A percentile compares a stretch with the other conserved stretches of the same genome.
These are phyloP conservation scores for Dicyrtoma fusca DNA, from an alignment of 2,888 invertebrate genomes.

Conservation along the genomic window DNA sequence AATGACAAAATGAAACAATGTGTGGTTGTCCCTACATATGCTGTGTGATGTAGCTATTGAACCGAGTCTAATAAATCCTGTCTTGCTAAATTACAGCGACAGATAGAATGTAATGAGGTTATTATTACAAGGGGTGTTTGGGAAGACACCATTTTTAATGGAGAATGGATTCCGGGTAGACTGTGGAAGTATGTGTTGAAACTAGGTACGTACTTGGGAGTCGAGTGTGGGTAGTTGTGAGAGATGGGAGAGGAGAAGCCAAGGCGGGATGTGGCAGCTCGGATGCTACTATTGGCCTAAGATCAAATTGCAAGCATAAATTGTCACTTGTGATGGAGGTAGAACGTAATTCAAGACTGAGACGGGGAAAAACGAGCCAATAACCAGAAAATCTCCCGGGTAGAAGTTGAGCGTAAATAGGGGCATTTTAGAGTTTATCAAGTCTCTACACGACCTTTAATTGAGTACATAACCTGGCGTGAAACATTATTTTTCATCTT, in stretches of 20 bases:
- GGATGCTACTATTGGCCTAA: conserved; percentile 11
- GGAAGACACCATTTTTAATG: too few species aligned
- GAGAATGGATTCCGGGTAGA: too few species aligned
- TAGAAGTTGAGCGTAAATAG: conserved; percentile 21
- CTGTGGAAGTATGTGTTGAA: neutral
- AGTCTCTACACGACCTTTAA: conserved; percentile 33
- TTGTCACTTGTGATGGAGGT: conserved; percentile 18
- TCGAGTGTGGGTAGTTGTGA: neutral
- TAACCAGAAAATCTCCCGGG: conserved; percentile 25
- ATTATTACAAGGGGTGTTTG: too few species aligned
- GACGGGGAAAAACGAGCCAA: conserved; percentile 18
- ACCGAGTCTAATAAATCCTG: too few species aligned
- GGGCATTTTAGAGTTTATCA: conserved; percentile 26
- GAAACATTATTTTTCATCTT: conserved; percentile 38
- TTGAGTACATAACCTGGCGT: conserved; percentile 38
- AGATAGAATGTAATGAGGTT: too few species aligned
- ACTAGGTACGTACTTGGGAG: neutral
- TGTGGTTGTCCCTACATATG: too few species aligned
- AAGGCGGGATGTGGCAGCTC: neutral
- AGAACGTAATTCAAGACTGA: conserved; percentile 7
- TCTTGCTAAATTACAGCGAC: too few species aligned
- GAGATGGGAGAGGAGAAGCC: neutral
- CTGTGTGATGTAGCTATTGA: too few species aligned
- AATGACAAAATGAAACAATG: too few species aligned
- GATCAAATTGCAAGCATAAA: conserved; percentile 35